Evolutionary conservation across 37 sponge, comb jelly and placozoan genomes (phyloP), one percentile per base, ranked within the genome.

Genomic region (Axinella damicornis): DNA sequence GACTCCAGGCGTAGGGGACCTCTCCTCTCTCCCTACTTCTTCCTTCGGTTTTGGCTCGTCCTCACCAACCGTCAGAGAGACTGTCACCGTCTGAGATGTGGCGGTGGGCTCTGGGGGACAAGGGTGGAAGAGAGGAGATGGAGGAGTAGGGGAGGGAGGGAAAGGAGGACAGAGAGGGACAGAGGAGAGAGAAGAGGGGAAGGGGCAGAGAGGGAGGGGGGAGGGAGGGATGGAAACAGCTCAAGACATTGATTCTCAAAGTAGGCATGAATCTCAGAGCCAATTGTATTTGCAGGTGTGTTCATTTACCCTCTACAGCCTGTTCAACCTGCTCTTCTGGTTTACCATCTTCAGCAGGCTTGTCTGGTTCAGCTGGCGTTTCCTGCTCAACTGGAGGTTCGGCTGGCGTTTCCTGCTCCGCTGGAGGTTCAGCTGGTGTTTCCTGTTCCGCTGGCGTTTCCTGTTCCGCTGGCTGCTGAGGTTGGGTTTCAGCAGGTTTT

Each of bases 311-410:
- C 39, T 5, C 71, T n/a, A 53, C 56, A 15, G 56, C 12, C 21
- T 30, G 34, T 74, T 74, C 46, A 20, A 18, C 57, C 24, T 58
- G 75, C 59, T 74, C 19, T 19, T 74, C 58, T 40, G 57, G 34
- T 67, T 27, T 24, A 27, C 5, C 37, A 4, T 37, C 53, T 25
- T 36, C 71, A 69, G 71, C 39, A 14, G 71, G 73, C 28, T 21
- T 38, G 24, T 25, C 46, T 46, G 46, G 46, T 5, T 46, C 73
- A 46, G 46, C 53, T 5, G 73, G 53, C 40, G 19, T 28, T 21
- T 34, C 28, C 1, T 37, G 13, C 37, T 57, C 71, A 6, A 24
- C 20, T 68, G 24, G 70, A 28, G 31, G 38, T 36, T 70, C 71
- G 11, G 57, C 60, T 32, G 57, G 69, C 12, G 46, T 1, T 20